Percentiles rank a stretch among this genome's conserved stretches.
Conservation (phyloP, 2,113 vertebrate genomes). For the Heliornis fulica region DNA sequence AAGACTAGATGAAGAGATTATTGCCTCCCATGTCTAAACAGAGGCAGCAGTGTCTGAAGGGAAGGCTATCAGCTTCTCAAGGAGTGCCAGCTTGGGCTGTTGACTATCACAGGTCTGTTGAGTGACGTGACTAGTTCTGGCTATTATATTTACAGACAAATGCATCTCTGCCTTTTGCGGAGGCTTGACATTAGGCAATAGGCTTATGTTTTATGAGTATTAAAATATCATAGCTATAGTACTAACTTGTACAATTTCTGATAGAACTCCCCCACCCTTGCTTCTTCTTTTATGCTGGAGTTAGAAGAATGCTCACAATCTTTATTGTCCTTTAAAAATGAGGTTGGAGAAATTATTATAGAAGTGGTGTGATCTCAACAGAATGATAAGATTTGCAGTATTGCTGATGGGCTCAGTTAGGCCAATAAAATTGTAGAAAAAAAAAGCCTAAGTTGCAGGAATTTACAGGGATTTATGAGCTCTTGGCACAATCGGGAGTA, state of each 20-base stretch:
- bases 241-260: not conserved
- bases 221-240: constrained; percentile 13
- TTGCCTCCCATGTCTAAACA: not conserved
- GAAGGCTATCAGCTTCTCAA: not conserved
- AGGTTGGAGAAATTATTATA: constrained; percentile 23
- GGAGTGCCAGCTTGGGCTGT: not conserved
- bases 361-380: constrained; percentile 33
- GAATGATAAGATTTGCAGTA: constrained; percentile 56
- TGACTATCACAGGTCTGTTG: not conserved
- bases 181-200: not conserved
- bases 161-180: not conserved
- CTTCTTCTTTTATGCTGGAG: not conserved
- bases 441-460: constrained; percentile 6
- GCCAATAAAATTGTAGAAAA: constrained; percentile 44
- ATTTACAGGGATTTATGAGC: constrained; percentile 50
- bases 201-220: constrained; percentile 31
- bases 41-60: not conserved
- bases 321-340: constrained; percentile 53
- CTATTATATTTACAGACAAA: not conserved
- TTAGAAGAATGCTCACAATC: not conserved
- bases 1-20: not conserved
- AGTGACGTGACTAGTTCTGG: not conserved
- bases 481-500: constrained; percentile 35
- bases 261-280: not conserved
- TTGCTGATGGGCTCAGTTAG: constrained; percentile 43